These are phyloP conservation scores for Hydraecia micacea DNA, from an alignment of 2,888 invertebrate species.

Conservation along the genomic window DNA sequence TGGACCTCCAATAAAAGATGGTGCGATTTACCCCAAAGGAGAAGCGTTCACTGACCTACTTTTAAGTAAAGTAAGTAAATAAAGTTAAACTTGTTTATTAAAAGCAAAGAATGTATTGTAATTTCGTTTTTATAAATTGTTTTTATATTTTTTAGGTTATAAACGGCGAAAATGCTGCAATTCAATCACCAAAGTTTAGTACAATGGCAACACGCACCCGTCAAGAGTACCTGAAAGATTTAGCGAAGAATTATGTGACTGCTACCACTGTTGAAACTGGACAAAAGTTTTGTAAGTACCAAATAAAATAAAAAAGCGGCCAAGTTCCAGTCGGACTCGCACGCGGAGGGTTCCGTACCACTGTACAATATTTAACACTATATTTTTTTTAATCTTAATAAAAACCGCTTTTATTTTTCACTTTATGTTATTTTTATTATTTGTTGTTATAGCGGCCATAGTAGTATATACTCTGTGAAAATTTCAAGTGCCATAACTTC, in stretches of 20 bases:
- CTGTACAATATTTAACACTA: too few relatives aligned
- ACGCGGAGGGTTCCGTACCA: too few relatives aligned
- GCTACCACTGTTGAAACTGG: conserved; percentile 95
- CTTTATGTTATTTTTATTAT: too few relatives aligned
- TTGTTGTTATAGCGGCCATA: too few relatives aligned
- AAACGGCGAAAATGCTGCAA: conserved; percentile 99
- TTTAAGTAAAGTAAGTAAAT: conserved; percentile 93
- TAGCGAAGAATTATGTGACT: conserved; percentile 95
- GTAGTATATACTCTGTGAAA: too few relatives aligned
- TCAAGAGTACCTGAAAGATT: conserved; percentile 98
- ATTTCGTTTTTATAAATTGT: background rate
- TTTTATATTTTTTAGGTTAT: conserved; percentile 91
- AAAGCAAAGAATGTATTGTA: background rate
- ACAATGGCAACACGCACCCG: conserved; percentile 99
- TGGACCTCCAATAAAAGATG: conserved; percentile 98
- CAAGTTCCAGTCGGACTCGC: too few relatives aligned
- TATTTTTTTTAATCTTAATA: too few relatives aligned
- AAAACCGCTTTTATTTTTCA: too few relatives aligned
- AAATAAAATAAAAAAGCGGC: too few relatives aligned
- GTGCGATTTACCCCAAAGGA: conserved; percentile 96
- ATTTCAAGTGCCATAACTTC: too few relatives aligned
- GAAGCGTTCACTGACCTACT: conserved; percentile 98
- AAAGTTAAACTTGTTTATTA: background rate
- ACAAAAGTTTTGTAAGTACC: conserved; percentile 93
- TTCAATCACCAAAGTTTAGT: conserved; percentile 98